Conservation (phyloP, 2,888 invertebrate species). For the Hypolimnas misippus region DNA sequence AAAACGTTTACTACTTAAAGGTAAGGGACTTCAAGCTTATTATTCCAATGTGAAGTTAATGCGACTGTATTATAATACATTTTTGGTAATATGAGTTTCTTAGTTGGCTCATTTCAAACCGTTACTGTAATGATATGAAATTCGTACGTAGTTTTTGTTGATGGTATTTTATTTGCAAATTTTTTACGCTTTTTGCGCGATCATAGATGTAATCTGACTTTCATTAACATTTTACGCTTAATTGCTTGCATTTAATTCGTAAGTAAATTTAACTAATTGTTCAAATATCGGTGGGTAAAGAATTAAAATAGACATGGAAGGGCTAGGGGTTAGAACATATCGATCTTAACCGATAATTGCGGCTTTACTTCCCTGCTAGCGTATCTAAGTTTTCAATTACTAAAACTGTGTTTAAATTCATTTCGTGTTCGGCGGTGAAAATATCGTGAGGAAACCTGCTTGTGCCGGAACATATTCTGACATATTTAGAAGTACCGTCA, state of each 20-base stretch:
- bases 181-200: background rate
- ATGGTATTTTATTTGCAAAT: slow-evolving; percentile 2
- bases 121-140: slow-evolving; percentile 10
- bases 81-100: slow-evolving; percentile 15
- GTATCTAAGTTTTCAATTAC: too few species aligned
- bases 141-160: background rate
- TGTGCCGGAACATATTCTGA: too few species aligned
- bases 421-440: too few species aligned
- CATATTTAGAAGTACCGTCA: too few species aligned
- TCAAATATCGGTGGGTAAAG: too few species aligned
- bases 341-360: too few species aligned
- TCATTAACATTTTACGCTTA: background rate
- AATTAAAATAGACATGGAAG: too few species aligned
- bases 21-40: slow-evolving; percentile 47
- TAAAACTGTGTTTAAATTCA: too few species aligned
- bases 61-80: slow-evolving; percentile 11
- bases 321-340: too few species aligned
- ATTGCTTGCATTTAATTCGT: background rate
- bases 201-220: background rate
- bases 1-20: slow-evolving; percentile 73
- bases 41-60: slow-evolving; percentile 3
- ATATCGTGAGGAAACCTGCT: too few species aligned
- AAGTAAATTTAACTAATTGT: too few species aligned
- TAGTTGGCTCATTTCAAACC: slow-evolving; percentile 7
- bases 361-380: too few species aligned